A percentile compares a stretch with the other conserved stretches of the same genome.
These are phyloP conservation scores for Carassius carassius DNA, from an alignment of 2,113 vertebrate species.

Conservation along the genomic window DNA sequence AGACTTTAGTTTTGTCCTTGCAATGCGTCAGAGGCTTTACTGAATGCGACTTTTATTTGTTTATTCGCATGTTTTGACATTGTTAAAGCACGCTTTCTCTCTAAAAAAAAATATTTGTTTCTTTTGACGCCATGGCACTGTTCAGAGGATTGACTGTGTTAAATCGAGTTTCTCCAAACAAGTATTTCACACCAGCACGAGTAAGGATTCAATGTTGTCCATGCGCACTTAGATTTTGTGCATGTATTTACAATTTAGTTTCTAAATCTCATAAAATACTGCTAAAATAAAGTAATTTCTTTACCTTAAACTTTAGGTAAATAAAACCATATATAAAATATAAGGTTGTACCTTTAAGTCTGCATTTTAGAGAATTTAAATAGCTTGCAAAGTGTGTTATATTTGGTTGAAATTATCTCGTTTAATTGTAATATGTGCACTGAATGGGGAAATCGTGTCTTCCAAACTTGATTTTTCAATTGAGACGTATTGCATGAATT, in stretches of 20 bases:
- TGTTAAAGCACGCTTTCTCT: background rate
- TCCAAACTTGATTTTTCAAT: background rate
- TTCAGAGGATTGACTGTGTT: background rate
- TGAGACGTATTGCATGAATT: background rate
- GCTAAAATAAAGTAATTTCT: background rate
- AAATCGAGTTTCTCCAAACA: background rate
- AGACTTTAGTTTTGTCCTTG: conserved; percentile 8
- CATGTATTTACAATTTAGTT: background rate
- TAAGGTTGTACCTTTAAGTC: background rate
- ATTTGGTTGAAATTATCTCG: background rate
- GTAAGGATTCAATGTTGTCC: background rate
- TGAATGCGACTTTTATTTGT: background rate
- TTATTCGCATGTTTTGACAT: background rate
- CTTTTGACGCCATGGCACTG: background rate
- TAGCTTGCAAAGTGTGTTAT: background rate
- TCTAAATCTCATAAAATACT: background rate
- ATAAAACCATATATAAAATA: background rate
- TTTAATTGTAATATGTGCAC: background rate
- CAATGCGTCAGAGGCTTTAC: background rate
- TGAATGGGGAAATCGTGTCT: background rate
- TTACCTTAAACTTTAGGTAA: background rate
- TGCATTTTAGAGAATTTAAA: background rate
- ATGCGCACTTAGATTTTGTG: background rate
- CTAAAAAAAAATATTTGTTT: background rate
- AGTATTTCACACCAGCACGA: background rate